Percentiles rank a stretch among this genome's conserved stretches.
These are phyloP conservation scores for Zaprionus tsacasi DNA, from an alignment of 1,140 invertebrate species.

Conservation along the genomic window DNA sequence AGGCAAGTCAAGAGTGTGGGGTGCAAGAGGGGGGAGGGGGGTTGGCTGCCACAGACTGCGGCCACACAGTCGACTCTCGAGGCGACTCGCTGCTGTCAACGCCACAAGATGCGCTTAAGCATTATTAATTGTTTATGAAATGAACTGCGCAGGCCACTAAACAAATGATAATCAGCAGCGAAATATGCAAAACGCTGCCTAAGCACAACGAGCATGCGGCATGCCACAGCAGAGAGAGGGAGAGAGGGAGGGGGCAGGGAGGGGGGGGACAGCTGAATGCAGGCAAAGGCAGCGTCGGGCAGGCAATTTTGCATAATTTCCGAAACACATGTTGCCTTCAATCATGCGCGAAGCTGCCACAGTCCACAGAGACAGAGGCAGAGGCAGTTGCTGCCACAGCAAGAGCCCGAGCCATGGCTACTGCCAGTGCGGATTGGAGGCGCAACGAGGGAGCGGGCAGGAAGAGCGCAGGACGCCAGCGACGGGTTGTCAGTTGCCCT, in stretches of 20 bases:
- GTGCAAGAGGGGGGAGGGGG: constrained; percentile 1
- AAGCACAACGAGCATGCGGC: constrained; percentile 49
- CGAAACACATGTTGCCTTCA: constrained; percentile 84
- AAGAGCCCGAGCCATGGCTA: not conserved
- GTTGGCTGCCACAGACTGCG: constrained; percentile 25
- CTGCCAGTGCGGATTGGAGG: constrained; percentile 9
- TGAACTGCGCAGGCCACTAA: constrained; percentile 70
- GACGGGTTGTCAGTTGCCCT: constrained; percentile 54
- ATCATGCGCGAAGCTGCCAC: constrained; percentile 70
- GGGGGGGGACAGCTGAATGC: constrained; percentile 22
- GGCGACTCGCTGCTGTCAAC: constrained; percentile 58
- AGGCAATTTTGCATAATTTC: constrained; percentile 83
- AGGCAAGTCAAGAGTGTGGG: constrained; percentile 2
- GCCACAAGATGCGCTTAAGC: constrained; percentile 80
- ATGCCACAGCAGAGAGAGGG: constrained; percentile 6
- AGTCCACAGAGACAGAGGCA: not conserved
- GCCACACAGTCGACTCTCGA: constrained; percentile 53
- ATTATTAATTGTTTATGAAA: constrained; percentile 80
- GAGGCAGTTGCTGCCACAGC: constrained; percentile 30
- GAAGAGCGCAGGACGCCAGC: not conserved
- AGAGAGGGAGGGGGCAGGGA: not conserved
- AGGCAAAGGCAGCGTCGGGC: constrained; percentile 26
- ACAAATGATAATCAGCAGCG: constrained; percentile 76
- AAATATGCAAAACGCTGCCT: constrained; percentile 69
- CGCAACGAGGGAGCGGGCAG: not conserved